Conservation (phyloP, 2,113 vertebrate species). For the Brachyistius frenatus region DNA sequence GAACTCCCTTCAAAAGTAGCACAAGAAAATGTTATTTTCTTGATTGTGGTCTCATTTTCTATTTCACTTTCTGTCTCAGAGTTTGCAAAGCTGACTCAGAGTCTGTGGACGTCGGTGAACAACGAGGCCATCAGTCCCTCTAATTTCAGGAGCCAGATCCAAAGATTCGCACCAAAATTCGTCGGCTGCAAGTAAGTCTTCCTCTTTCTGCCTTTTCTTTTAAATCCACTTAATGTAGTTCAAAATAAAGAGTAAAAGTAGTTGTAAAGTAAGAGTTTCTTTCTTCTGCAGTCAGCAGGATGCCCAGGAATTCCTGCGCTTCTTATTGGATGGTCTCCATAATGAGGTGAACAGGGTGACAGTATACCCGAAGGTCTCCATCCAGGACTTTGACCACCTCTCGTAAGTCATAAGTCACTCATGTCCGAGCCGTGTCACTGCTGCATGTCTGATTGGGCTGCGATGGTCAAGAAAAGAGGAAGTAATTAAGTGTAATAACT, state of each 20-base stretch:
- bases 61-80: slow-evolving; percentile 77
- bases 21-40: background rate
- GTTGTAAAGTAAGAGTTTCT: no score
- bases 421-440: background rate
- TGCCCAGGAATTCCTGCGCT: slow-evolving; percentile 96
- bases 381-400: slow-evolving; percentile 90
- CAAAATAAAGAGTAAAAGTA: no score
- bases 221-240: background rate
- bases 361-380: slow-evolving; percentile 78
- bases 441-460: no score
- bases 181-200: slow-evolving; percentile 93
- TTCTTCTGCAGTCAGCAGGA: slow-evolving; percentile 91
- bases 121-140: slow-evolving; percentile 92
- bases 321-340: slow-evolving; percentile 94
- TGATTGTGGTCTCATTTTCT: background rate
- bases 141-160: slow-evolving; percentile 95
- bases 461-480: no score
- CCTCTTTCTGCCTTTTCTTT: background rate
- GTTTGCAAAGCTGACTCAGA: slow-evolving; percentile 94
- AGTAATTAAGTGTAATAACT: background rate
- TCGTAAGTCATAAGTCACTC: slow-evolving; percentile 86
- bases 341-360: slow-evolving; percentile 93
- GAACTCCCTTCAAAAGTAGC: no score
- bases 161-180: slow-evolving; percentile 93
- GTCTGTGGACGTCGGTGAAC: slow-evolving; percentile 91